Percentiles rank a stretch among this genome's conserved stretches.
phyloP scores from a whole-genome alignment of 2,797 vertebrate species.

The Dermochelys coriacea region DNA sequence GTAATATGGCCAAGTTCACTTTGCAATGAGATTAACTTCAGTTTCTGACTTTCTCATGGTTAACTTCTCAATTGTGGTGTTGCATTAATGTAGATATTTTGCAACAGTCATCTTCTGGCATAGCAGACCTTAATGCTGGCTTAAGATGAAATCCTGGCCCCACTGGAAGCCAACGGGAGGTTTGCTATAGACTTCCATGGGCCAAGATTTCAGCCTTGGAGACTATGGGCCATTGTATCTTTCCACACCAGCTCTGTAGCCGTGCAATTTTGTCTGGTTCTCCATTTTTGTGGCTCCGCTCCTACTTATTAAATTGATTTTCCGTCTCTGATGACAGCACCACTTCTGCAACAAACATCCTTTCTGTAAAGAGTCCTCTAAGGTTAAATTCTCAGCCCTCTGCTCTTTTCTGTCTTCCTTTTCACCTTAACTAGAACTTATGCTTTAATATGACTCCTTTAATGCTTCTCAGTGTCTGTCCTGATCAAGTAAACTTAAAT shows the following conservation, averaged over 20 bases:
- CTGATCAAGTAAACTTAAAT: slow-evolving; percentile 54
- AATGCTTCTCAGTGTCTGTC: not conserved
- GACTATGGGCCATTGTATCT: slow-evolving; percentile 40
- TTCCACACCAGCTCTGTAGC: slow-evolving; percentile 3
- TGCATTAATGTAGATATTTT: not conserved
- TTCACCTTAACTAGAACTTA: not conserved
- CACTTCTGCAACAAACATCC: not conserved
- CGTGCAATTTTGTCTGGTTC: slow-evolving; percentile 15
- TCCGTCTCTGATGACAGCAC: not conserved
- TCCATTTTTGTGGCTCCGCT: slow-evolving; percentile 14
- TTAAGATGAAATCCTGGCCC: slow-evolving; percentile 14
- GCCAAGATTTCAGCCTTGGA: not conserved
- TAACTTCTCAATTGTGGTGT: not conserved
- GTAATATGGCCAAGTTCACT: not conserved
- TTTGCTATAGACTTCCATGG: not conserved
- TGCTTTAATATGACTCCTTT: not conserved
- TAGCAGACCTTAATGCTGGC: slow-evolving; percentile 2
- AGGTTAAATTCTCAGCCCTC: not conserved
- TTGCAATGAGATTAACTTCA: slow-evolving; percentile 15
- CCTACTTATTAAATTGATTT: not conserved
- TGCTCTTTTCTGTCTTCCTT: not conserved
- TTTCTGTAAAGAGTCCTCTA: not conserved
- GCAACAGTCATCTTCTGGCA: not conserved
- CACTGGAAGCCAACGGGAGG: not conserved
- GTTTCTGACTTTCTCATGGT: not conserved